phyloP scores from a whole-genome alignment of 2,888 invertebrate species.

The Dicyrtoma fusca region DNA sequence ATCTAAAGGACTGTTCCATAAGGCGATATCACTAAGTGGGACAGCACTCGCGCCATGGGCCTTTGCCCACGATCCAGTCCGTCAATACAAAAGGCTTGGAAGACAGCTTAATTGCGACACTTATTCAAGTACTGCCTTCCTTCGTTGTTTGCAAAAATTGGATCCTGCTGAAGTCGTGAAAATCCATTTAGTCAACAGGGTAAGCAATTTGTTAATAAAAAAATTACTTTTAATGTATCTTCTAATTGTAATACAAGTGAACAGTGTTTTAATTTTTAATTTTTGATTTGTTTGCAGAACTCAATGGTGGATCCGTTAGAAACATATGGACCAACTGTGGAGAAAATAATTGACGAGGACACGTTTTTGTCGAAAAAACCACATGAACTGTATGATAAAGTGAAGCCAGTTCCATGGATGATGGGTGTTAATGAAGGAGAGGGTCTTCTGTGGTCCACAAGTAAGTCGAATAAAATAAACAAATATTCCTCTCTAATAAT shows the following conservation, averaged over 20 bases:
- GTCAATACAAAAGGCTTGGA: neutral
- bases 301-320: slow-evolving; percentile 9
- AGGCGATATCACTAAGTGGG: neutral
- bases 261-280: neutral
- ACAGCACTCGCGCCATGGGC: neutral
- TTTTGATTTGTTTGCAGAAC: neutral
- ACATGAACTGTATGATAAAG: neutral
- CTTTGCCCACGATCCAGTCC: neutral
- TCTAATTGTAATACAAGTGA: too few species aligned
- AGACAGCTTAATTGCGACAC: neutral
- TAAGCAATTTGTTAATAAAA: neutral
- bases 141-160: neutral
- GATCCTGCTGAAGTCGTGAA: neutral
- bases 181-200: neutral
- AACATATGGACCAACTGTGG: slow-evolving; percentile 4
- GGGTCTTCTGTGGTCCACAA: neutral
- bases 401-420: neutral
- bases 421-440: neutral
- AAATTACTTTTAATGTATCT: too few species aligned
- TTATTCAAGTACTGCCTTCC: neutral
- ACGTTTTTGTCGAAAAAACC: neutral
- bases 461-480: neutral
- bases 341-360: neutral
- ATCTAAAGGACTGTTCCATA: slow-evolving; percentile 8
- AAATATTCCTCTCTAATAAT: neutral